Base-by-base conservation (phyloP, 53 echinoderm and acorn worm genomes). In the Henricia sp. region DNA sequence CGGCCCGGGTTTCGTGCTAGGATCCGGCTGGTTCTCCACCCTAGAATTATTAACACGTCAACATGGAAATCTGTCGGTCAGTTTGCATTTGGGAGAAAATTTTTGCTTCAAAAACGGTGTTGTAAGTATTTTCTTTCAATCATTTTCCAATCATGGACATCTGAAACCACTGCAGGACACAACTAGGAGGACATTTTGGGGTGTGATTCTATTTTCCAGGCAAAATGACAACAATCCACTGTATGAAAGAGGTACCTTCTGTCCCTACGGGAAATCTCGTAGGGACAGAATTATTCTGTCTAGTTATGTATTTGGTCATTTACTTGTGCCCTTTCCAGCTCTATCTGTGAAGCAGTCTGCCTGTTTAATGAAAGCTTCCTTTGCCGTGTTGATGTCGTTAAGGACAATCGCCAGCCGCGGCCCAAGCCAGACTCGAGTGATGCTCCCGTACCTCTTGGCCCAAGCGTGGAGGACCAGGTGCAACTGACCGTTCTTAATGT, bases 361-460 rank as follows among this genome's bases (percentile, higher is more conserved):
- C 20, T 88, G 70, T 30, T 59, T 55, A 37, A 88, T 38, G 44
- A 88, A 71, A 24, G 88, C 88, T 19, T 88, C 88, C 11, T 82
- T 70, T 5, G 71, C 52, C 23, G 65, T 27, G 0, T 71, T 52
- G 24, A 88, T 27, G 39, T 70, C 71, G 55, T 36, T 60, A 11
- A 88, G 42, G 14, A 82, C 88, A 3, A 88, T 65, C 12, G 57
- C 27, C 67, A 86, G 8, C 17, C 35, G 17, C 3, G 52, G 34
- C 19, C 72, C 72, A 3, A 72, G 10, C 72, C 53, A 52, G 27
- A 72, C 19, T 0, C 44, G 43, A 11, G 29, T 23, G 27, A 70
- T n/a, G 26, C 70, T 46, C 70, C 70, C 70, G 44, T 70, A 70
- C 48, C 29, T 43, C 43, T 34, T 26, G 1, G 70, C 70, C 70